phyloP scores from a whole-genome alignment of 2,888 invertebrate species.

The Sminthurides aquaticus region DNA sequence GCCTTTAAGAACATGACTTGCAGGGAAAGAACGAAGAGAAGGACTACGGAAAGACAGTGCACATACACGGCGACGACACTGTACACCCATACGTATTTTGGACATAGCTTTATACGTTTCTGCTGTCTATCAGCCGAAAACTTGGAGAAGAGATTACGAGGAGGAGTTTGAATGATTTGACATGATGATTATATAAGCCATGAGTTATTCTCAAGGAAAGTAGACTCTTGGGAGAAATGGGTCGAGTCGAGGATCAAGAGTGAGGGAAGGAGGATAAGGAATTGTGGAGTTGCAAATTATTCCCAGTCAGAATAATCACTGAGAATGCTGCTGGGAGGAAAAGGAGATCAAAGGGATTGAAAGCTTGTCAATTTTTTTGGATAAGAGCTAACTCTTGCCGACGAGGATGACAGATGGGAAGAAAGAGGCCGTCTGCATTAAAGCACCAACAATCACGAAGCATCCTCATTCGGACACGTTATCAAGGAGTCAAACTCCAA shows the following conservation, averaged over 20 bases:
- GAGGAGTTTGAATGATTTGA: background rate
- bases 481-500: background rate
- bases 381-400: background rate
- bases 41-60: too few relatives aligned
- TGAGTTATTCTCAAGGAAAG: too few relatives aligned
- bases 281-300: background rate
- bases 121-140: too few relatives aligned
- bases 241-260: too few relatives aligned
- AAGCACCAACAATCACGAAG: too few relatives aligned
- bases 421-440: too few relatives aligned
- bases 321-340: too few relatives aligned
- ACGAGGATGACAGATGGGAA: background rate
- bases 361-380: background rate
- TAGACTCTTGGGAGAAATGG: background rate
- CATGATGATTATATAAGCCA: background rate
- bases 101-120: too few relatives aligned
- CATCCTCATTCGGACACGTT: too few relatives aligned
- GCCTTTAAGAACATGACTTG: background rate
- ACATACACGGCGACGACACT: too few relatives aligned
- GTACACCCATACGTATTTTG: too few relatives aligned
- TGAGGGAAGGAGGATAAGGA: background rate
- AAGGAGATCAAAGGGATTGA: background rate
- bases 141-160: background rate
- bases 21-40: background rate
- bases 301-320: background rate